Percentiles rank a stretch among this genome's conserved stretches.
These are phyloP conservation scores for Zosterops japonicus DNA, from an alignment of 2,113 vertebrate species.

Conservation along the genomic window DNA sequence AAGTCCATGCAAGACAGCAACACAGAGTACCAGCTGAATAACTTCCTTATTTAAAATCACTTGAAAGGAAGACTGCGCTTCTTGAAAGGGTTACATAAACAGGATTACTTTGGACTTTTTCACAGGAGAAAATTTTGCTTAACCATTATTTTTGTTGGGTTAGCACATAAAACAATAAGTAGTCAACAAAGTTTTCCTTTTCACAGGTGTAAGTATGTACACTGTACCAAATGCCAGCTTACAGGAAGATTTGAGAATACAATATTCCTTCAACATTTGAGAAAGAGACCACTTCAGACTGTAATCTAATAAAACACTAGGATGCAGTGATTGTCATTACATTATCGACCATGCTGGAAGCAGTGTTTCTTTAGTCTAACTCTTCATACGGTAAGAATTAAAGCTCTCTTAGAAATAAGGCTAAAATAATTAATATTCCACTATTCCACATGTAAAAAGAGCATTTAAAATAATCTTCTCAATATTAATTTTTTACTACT, in stretches of 20 bases:
- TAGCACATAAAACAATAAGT: not conserved
- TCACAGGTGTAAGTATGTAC: not conserved
- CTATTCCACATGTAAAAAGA: not conserved
- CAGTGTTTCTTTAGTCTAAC: not conserved
- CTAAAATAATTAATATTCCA: not conserved
- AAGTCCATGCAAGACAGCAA: not conserved
- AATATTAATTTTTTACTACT: not conserved
- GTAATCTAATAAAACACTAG: not conserved
- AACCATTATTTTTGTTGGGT: not conserved
- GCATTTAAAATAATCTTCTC: not conserved
- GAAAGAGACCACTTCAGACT: not conserved
- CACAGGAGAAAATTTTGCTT: slow-evolving; percentile 34
- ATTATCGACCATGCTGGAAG: not conserved
- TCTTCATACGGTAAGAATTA: not conserved
- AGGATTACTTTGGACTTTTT: slow-evolving; percentile 39
- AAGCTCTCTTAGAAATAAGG: not conserved
- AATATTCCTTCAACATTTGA: not conserved
- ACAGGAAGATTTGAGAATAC: not conserved
- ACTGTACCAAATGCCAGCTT: not conserved
- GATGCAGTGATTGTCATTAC: not conserved
- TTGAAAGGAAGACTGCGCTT: not conserved
- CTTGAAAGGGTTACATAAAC: slow-evolving; percentile 23
- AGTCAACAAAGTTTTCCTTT: not conserved
- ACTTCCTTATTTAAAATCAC: slow-evolving; percentile 25
- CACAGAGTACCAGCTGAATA: not conserved